Conservation (phyloP, 2,888 invertebrate genomes). For the Cordylochernes scorpioides region DNA sequence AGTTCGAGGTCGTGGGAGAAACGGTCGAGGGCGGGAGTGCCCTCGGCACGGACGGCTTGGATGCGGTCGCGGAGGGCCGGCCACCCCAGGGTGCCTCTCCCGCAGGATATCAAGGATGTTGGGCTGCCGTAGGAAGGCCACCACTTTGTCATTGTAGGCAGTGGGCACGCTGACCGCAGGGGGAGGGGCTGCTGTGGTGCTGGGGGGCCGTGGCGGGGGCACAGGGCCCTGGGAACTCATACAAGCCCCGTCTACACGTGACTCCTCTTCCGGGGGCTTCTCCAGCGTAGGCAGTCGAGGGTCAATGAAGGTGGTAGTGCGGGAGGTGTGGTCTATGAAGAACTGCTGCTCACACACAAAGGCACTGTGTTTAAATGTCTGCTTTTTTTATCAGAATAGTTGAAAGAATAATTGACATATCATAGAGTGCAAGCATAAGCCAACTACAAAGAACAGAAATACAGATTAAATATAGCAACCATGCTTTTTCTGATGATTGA, state of each 20-base stretch:
- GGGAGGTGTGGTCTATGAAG: constrained; percentile 81
- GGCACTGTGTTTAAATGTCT: no score
- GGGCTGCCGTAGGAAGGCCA: constrained; percentile 77
- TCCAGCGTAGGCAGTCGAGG: constrained; percentile 45
- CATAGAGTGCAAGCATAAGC: no score
- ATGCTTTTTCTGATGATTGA: no score
- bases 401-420: no score
- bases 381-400: no score
- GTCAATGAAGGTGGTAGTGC: constrained; percentile 86
- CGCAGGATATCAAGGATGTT: constrained; percentile 72
- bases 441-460: no score
- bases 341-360: constrained; percentile 43
- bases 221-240: constrained; percentile 14
- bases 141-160: constrained; percentile 77
- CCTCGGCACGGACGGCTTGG: constrained; percentile 58
- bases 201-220: constrained; percentile 13
- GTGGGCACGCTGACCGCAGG: constrained; percentile 38
- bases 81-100: constrained; percentile 54
- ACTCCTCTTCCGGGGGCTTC: background rate
- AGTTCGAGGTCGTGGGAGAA: constrained; percentile 77
- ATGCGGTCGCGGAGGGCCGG: constrained; percentile 57
- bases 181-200: constrained; percentile 13
- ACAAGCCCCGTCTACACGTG: background rate
- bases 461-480: no score
- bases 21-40: constrained; percentile 51